A percentile compares a stretch with the other conserved stretches of the same genome.
Evolutionary conservation across 2,113 vertebrate species (phyloP).

Genomic region (Dinomys branickii): DNA sequence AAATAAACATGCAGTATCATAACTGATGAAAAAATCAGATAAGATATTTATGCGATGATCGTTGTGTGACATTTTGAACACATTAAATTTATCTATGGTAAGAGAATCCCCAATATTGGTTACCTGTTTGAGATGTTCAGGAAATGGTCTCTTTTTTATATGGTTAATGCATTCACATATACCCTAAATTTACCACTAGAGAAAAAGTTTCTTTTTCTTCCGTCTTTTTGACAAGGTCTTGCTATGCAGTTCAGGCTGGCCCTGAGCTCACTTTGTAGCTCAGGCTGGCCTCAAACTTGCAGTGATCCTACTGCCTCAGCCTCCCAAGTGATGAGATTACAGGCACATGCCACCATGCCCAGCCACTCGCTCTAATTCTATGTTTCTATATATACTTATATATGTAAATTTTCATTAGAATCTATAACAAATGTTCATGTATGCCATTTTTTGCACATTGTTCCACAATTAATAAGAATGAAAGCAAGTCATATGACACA

Average conservation of each 20-base stretch:
- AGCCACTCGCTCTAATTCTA: not conserved
- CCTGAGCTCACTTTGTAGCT: no score
- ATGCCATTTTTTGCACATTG: not conserved
- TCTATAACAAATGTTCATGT: not conserved
- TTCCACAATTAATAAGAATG: not conserved
- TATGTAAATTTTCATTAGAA: not conserved
- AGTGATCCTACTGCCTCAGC: no score
- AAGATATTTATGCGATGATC: not conserved
- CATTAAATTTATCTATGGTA: not conserved
- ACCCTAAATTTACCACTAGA: not conserved
- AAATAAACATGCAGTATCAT: not conserved
- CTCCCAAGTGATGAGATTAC: no score
- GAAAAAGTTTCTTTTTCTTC: no score
- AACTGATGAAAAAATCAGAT: not conserved
- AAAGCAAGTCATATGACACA: not conserved
- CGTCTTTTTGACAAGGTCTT: no score
- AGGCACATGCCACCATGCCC: no score
- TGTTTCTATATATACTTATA: not conserved
- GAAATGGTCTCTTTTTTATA: not conserved
- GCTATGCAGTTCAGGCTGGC: no score
- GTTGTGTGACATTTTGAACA: not conserved
- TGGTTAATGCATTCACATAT: not conserved
- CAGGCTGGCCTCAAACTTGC: no score
- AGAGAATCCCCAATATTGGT: not conserved
- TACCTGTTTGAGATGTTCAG: not conserved